phyloP scores from a whole-genome alignment of 2,113 vertebrate genomes.

The Chaetura pelagica region DNA sequence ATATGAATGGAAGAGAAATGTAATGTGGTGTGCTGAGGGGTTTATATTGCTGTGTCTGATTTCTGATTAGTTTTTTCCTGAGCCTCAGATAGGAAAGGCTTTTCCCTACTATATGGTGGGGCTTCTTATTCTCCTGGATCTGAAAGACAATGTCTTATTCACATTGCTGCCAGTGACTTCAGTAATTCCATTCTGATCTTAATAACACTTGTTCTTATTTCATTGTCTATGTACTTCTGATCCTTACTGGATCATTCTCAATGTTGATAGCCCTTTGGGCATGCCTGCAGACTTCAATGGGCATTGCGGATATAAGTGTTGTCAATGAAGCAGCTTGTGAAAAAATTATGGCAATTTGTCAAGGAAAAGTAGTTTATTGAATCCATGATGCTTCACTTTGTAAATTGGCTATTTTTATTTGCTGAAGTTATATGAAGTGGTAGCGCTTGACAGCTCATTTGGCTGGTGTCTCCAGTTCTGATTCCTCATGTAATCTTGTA shows the following conservation, averaged over 20 bases:
- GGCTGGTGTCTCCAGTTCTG: not conserved
- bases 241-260: not conserved
- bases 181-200: not conserved
- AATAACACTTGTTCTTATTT: not conserved
- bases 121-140: not conserved
- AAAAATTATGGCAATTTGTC: not conserved
- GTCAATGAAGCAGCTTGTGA: not conserved
- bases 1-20: not conserved
- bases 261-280: not conserved
- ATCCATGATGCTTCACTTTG: not conserved
- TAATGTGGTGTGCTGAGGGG: not conserved
- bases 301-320: not conserved
- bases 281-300: not conserved
- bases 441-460: not conserved
- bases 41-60: not conserved
- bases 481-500: not conserved
- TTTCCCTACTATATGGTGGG: not conserved
- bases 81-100: not conserved
- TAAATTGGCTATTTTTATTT: not conserved
- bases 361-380: not conserved
- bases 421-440: not conserved
- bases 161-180: not conserved
- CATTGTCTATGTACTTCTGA: not conserved
- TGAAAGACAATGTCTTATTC: not conserved
- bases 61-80: not conserved